Evolutionary conservation across 2,888 invertebrate genomes (phyloP).

Genomic region (Ptychoptera albimana): DNA sequence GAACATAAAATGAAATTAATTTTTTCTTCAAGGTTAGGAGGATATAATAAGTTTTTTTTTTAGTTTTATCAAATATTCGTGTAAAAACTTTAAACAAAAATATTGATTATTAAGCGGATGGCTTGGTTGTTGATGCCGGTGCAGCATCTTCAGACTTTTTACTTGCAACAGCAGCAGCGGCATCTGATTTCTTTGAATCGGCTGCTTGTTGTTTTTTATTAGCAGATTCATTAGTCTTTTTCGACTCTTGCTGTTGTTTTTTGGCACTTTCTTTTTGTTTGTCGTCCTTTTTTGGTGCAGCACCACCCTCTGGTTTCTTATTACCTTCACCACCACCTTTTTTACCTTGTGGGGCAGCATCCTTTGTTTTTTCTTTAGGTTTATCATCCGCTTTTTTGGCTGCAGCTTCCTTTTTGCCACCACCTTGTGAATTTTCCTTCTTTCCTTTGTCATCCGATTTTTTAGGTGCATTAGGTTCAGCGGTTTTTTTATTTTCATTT

Average conservation of each 20-base stretch:
- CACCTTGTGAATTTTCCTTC: background rate
- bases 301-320: background rate
- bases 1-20: too few species aligned
- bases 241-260: background rate
- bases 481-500: background rate
- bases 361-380: background rate
- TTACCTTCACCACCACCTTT: background rate
- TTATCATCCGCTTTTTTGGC: background rate
- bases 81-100: too few species aligned
- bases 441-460: background rate
- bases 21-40: too few species aligned
- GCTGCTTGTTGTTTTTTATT: background rate
- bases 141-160: background rate
- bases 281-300: conserved; percentile 1
- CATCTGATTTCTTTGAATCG: background rate
- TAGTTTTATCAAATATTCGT: too few species aligned
- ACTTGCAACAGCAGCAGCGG: background rate
- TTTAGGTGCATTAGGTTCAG: background rate
- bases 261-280: background rate
- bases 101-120: background rate
- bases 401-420: background rate
- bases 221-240: background rate
- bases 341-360: background rate
- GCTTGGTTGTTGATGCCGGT: background rate
- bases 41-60: too few species aligned